phyloP scores from a whole-genome alignment of 2,113 vertebrate genomes.

The Rhabdornis inornatus region DNA sequence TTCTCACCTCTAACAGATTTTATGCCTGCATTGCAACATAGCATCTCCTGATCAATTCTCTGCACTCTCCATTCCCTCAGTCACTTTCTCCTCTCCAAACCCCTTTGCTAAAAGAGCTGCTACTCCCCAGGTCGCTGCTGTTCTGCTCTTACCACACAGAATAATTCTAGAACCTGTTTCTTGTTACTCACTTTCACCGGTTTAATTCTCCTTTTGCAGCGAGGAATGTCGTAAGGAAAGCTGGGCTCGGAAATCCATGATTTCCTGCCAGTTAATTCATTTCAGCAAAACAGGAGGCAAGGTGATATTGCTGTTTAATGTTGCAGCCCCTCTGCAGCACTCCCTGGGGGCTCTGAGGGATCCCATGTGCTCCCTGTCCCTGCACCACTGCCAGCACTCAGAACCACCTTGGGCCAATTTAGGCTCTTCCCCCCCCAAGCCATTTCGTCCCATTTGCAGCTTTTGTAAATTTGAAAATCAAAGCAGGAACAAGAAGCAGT shows the following conservation, averaged over 20 bases:
- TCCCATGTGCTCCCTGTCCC: background rate
- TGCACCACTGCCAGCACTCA: background rate
- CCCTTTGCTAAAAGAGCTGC: background rate
- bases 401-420: slow-evolving; percentile 20
- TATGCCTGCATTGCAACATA: background rate
- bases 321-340: background rate
- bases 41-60: background rate
- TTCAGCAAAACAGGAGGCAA: slow-evolving; percentile 61
- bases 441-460: background rate
- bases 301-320: background rate
- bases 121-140: background rate
- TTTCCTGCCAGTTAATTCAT: slow-evolving; percentile 68
- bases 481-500: background rate
- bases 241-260: slow-evolving; percentile 53
- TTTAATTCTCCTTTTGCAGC: slow-evolving; percentile 42
- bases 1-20: background rate
- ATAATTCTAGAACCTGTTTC: slow-evolving; percentile 45
- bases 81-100: background rate
- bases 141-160: background rate
- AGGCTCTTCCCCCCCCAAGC: background rate
- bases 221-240: slow-evolving; percentile 24
- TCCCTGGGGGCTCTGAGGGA: background rate
- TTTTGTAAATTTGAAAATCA: background rate
- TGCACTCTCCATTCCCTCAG: background rate
- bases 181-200: slow-evolving; percentile 27